phyloP scores from a whole-genome alignment of 2,888 invertebrate species.

The Ethmia dodecea region DNA sequence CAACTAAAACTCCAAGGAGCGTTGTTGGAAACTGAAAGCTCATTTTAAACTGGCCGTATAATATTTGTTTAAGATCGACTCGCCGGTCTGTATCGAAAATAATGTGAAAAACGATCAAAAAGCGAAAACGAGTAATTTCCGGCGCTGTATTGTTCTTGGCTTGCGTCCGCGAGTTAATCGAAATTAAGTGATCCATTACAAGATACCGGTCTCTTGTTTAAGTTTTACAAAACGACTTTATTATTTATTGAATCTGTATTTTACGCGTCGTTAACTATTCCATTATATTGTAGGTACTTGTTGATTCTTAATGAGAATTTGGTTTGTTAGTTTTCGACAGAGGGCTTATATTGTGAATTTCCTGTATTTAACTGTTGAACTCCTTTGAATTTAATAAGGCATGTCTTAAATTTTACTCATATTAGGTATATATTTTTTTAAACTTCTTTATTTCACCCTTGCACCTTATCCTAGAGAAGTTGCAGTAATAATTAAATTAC shows the following conservation, averaged over 20 bases:
- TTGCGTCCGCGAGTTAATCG: conserved; percentile 59
- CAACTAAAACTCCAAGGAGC: conserved; percentile 16
- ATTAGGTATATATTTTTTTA: too few species aligned
- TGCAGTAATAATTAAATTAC: too few species aligned
- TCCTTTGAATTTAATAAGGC: too few species aligned
- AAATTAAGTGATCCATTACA: conserved; percentile 75
- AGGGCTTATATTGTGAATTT: too few species aligned
- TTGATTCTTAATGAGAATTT: too few species aligned
- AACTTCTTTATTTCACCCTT: too few species aligned
- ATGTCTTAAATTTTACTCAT: too few species aligned
- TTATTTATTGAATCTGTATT: conserved; percentile 60
- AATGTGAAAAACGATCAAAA: conserved; percentile 62
- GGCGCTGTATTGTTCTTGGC: conserved; percentile 62
- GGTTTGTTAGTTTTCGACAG: too few species aligned
- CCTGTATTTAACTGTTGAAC: too few species aligned
- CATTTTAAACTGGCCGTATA: conserved; percentile 31
- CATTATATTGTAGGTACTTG: conserved; percentile 7
- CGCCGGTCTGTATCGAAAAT: conserved; percentile 43
- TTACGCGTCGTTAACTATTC: conserved; percentile 35
- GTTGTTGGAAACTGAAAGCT: conserved; percentile 19
- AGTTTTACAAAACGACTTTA: conserved; percentile 47
- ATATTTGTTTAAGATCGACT: conserved; percentile 52
- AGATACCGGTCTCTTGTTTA: conserved; percentile 46
- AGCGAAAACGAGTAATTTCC: conserved; percentile 71
- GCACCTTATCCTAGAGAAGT: too few species aligned